A percentile compares a stretch with the other conserved stretches of the same genome.
Evolutionary conservation across 2,888 invertebrate genomes (phyloP).

Genomic region (Pseudococcus longispinus): DNA sequence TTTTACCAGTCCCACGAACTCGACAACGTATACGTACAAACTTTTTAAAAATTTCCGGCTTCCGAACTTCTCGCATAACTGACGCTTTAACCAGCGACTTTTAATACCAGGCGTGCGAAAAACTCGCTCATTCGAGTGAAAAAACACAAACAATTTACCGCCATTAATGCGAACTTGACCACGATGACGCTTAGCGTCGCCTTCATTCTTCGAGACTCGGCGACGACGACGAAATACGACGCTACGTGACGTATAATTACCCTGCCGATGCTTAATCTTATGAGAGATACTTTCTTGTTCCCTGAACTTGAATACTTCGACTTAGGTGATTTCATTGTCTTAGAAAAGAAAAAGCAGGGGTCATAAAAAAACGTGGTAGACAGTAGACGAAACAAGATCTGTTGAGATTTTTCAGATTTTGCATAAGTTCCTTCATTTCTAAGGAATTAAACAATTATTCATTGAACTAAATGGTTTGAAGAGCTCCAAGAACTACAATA

Average conservation of each 20-base stretch:
- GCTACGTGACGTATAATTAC: neutral
- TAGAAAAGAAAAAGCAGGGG: neutral
- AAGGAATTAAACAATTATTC: too few relatives aligned
- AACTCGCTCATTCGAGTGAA: neutral
- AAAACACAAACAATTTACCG: neutral
- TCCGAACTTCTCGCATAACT: neutral
- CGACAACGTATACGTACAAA: neutral
- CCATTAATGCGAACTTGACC: neutral
- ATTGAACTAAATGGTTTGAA: too few relatives aligned
- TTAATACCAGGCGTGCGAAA: conserved; percentile 18
- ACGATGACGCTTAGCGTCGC: neutral
- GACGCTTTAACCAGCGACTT: neutral
- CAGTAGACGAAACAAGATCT: too few relatives aligned
- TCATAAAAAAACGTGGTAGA: neutral
- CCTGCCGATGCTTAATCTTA: neutral
- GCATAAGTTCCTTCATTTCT: too few relatives aligned
- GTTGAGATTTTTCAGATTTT: too few relatives aligned
- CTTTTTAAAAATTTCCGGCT: conserved; percentile 22
- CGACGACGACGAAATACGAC: neutral
- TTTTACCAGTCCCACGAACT: neutral
- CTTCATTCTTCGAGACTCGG: neutral
- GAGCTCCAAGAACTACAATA: too few relatives aligned
- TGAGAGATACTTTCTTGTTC: neutral
- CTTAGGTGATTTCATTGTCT: neutral
- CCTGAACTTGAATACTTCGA: neutral